Base-by-base conservation (phyloP, 2,797 vertebrate species). In the Hylomyscus alleni region DNA sequence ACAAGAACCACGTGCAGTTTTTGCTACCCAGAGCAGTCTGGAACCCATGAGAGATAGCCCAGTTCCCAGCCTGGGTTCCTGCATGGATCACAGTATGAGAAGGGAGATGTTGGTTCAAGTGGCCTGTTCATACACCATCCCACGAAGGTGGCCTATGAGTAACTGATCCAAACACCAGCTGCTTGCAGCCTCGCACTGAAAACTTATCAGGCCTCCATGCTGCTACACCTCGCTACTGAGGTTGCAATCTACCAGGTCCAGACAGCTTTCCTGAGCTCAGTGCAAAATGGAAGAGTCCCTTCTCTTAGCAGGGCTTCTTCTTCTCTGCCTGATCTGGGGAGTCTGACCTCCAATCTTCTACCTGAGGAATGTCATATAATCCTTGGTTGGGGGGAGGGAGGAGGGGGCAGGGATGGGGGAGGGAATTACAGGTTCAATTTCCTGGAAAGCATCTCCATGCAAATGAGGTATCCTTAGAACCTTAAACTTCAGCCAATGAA, bases 51-150 rank as follows among this genome's bases (percentile, higher is more conserved):
- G 29, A 62, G 37, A 77, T n/a, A 31, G 4, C 31, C 72, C 54
- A 60, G 54, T 13, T 4, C 10, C 19, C 7, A 40, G 17, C 37
- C 37, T 54, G 52, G 73, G 67, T 1, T 20, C n/a, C 90, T n/a
- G 2, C 3, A 2, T 0, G 26, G 58, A 17, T 9, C 47, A 40
- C 0, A 22, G 52, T 12, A 52, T 14, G 26, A 24, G 14, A 34
- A 15, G 24, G 34, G 34, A n/a, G 69, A 24, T 0, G 1, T 8
- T 0, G 20, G 8, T 3, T 0, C 11, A 19, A 72, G 4, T 0
- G 4, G 17, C 77, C 62, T 76, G 11, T 19, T 65, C 4, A 24
- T 62, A 75, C 1, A 75, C 29, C n/a, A 11, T 11, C 29, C 31
- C 4, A 0, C 3, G 65, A 89, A 73, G 34, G 60, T 34, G 52